phyloP scores from a whole-genome alignment of 2,113 vertebrate species.

The Phodopus roborovskii region DNA sequence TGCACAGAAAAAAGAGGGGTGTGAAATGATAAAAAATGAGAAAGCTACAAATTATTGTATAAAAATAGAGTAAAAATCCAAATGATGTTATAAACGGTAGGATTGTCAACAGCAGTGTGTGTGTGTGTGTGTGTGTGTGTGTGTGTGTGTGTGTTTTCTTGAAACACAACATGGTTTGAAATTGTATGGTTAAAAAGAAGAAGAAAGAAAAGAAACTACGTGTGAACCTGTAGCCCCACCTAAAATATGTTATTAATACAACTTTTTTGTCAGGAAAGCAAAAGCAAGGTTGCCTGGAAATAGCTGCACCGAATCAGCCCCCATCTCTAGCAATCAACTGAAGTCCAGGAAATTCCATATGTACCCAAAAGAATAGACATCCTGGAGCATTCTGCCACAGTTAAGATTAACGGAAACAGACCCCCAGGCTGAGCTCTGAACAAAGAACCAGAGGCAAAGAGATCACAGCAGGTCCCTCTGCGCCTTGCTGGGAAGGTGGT shows the following conservation, averaged over 20 bases:
- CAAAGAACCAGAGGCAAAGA: slow-evolving; percentile 69
- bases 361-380: slow-evolving; percentile 80
- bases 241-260: slow-evolving; percentile 72
- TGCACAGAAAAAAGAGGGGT: neutral
- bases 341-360: slow-evolving; percentile 83
- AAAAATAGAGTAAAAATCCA: neutral
- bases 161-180: slow-evolving; percentile 48
- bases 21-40: neutral
- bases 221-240: slow-evolving; percentile 70
- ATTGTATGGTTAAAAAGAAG: neutral
- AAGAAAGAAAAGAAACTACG: slow-evolving; percentile 60
- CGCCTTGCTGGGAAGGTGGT: slow-evolving; percentile 61
- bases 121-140: neutral
- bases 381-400: slow-evolving; percentile 76
- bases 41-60: neutral
- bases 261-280: slow-evolving; percentile 76
- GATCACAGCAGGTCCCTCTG: neutral
- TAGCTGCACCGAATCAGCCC: slow-evolving; percentile 80
- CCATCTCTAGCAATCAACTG: slow-evolving; percentile 77
- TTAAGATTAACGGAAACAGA: slow-evolving; percentile 78
- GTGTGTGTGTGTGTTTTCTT: neutral
- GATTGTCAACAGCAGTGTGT: neutral
- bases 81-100: neutral
- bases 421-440: slow-evolving; percentile 61
- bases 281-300: slow-evolving; percentile 78